Evolutionary conservation across 2,113 vertebrate species (phyloP).

Genomic region (Mohoua ochrocephala): DNA sequence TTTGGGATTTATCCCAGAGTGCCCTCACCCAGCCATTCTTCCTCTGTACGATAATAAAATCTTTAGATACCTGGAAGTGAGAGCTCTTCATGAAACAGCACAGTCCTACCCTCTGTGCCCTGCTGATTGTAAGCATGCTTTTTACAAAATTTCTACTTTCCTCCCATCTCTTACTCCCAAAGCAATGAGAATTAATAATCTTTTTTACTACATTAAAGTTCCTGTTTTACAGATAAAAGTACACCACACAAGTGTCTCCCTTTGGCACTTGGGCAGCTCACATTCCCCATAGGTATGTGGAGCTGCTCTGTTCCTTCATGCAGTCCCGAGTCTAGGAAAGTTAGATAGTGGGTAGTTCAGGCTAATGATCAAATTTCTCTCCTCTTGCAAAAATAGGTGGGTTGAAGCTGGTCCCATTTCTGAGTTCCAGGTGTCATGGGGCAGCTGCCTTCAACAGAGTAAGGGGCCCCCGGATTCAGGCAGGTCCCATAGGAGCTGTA

Average conservation of each 20-base stretch:
- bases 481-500: fast-evolving
- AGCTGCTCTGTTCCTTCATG: background rate
- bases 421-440: background rate
- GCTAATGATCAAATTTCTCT: background rate
- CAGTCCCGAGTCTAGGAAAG: fast-evolving
- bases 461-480: background rate
- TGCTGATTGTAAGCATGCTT: background rate
- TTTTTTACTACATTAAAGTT: background rate
- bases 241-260: fast-evolving
- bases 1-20: background rate
- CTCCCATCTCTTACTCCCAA: background rate
- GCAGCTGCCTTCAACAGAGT: background rate
- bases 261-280: background rate
- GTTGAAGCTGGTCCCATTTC: background rate
- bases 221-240: background rate
- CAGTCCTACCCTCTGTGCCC: background rate
- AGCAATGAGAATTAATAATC: background rate
- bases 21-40: background rate
- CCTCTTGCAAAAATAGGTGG: background rate
- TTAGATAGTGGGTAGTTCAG: background rate
- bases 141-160: background rate
- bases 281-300: fast-evolving
- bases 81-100: background rate
- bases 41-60: conserved; percentile 44
- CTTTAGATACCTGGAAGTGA: background rate